Percentiles rank a stretch among this genome's conserved stretches.
Conservation (phyloP, 2,113 vertebrate species). For the Collichthys lucidus region DNA sequence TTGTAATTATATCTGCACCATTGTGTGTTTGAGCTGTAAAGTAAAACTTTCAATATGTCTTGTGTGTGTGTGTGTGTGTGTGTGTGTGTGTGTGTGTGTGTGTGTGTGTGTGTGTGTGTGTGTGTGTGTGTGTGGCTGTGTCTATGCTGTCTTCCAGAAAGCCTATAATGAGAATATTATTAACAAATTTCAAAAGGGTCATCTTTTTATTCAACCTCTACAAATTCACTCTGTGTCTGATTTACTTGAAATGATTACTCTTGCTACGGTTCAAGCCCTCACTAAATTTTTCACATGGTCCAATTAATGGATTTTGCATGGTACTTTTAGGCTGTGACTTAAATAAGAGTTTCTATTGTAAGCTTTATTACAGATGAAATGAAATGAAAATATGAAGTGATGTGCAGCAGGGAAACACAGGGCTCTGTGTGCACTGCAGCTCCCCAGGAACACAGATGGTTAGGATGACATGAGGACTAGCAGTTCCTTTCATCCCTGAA, state of each 20-base stretch:
- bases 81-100: not conserved
- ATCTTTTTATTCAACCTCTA: constrained; percentile 28
- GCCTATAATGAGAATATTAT: constrained; percentile 7
- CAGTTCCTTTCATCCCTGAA: constrained; percentile 46
- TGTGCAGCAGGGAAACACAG: constrained; percentile 27
- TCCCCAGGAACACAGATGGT: constrained; percentile 53
- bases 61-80: constrained; percentile 13
- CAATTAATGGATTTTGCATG: constrained; percentile 43
- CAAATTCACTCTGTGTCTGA: constrained; percentile 26
- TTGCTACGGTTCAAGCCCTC: constrained; percentile 16
- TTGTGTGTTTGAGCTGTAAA: constrained; percentile 32
- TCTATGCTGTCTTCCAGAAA: constrained; percentile 10
- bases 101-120: not conserved
- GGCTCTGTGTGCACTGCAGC: constrained; percentile 41
- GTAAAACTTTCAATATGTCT: constrained; percentile 8
- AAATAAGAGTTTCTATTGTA: constrained; percentile 34
- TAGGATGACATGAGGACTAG: constrained; percentile 57
- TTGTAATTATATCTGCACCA: constrained; percentile 8
- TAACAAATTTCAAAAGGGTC: constrained; percentile 13
- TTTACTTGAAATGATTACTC: constrained; percentile 32
- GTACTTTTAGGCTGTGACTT: constrained; percentile 19
- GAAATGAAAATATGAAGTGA: constrained; percentile 48
- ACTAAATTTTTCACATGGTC: constrained; percentile 33
- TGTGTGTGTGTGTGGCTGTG: not conserved
- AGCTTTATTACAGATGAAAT: constrained; percentile 44